Evolutionary conservation across 2,797 vertebrate species (phyloP).

Genomic region (Mallotus villosus): DNA sequence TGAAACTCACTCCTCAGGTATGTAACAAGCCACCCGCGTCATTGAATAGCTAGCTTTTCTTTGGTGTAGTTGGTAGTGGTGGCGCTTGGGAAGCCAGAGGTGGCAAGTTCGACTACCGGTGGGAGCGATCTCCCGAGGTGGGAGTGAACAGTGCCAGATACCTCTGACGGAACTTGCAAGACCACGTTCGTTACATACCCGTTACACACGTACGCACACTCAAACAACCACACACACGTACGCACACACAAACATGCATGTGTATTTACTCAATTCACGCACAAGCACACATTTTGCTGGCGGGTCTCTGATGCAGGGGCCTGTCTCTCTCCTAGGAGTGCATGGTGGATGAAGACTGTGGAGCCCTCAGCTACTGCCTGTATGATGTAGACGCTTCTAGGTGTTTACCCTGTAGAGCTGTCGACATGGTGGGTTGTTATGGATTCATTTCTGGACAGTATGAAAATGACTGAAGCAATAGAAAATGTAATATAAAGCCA

Average conservation of each 20-base stretch:
- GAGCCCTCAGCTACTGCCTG: slow-evolving; percentile 80
- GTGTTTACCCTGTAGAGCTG: slow-evolving; percentile 83
- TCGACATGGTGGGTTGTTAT: slow-evolving; percentile 73
- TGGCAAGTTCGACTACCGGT: no score
- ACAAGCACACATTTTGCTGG: background rate
- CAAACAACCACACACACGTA: no score
- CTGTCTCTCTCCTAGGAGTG: slow-evolving; percentile 80
- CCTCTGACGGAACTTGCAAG: no score
- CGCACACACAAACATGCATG: background rate
- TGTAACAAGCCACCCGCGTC: no score
- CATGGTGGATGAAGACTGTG: slow-evolving; percentile 93
- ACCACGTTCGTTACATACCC: no score
- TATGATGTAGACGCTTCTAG: slow-evolving; percentile 83
- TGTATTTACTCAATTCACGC: background rate
- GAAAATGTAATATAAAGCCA: background rate
- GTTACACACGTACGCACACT: no score
- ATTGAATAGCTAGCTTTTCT: no score
- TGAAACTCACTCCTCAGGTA: no score
- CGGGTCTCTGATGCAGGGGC: background rate
- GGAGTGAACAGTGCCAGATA: no score
- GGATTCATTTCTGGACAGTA: background rate
- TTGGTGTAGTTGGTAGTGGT: no score
- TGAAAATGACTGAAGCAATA: background rate
- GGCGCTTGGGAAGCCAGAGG: no score
- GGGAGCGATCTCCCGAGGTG: no score